These are phyloP conservation scores for Nilaparvata lugens DNA, from an alignment of 1,140 invertebrate genomes.

Conservation along the genomic window DNA sequence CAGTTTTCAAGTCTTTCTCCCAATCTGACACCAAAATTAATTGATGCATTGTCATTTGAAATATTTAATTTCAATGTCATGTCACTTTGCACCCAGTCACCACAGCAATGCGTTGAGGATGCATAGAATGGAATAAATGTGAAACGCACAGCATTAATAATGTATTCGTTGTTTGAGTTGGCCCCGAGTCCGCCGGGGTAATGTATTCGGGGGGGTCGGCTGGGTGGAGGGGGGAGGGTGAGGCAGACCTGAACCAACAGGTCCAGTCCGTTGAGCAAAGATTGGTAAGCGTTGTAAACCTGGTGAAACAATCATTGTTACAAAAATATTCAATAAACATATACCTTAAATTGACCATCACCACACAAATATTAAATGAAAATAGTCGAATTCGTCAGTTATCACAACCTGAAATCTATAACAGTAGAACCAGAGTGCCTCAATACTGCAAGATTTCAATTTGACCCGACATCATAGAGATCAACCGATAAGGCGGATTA, in stretches of 20 bases:
- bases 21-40: no score
- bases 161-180: background rate
- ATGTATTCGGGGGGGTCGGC: constrained; percentile 31
- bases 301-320: no score
- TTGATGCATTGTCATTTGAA: no score
- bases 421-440: no score
- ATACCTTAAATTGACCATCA: background rate
- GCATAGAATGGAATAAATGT: background rate
- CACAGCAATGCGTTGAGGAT: background rate
- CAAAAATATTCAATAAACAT: background rate
- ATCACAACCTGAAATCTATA: no score
- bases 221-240: constrained; percentile 39
- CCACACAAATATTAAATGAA: no score
- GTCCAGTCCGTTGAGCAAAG: constrained; percentile 55
- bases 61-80: no score
- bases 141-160: background rate
- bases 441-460: no score
- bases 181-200: constrained; percentile 14
- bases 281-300: constrained; percentile 62
- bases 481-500: no score
- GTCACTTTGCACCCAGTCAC: background rate
- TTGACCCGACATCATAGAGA: no score
- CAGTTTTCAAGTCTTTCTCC: no score
- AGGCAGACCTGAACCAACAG: constrained; percentile 59
- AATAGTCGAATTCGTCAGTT: no score